Evolutionary conservation across 2,113 vertebrate genomes (phyloP), one percentile per base, ranked within the genome.

Genomic region (Trachemys scripta): DNA sequence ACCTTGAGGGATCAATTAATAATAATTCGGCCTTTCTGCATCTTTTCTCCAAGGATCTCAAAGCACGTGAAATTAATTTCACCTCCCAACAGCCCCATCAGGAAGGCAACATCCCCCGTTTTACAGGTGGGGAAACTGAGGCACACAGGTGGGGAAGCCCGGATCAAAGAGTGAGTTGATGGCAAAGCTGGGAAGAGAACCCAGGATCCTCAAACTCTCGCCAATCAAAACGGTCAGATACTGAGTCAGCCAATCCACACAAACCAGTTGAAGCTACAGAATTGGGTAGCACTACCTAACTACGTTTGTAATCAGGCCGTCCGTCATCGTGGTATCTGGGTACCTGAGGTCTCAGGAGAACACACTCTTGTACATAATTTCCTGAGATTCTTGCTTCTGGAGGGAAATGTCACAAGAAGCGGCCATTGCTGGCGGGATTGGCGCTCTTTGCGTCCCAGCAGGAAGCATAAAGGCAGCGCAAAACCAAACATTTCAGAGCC

Each of bases 401-500:
- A 22, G 8, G 65, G 65, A n/a, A 72, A 72, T 1, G n/a, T 17
- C 65, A n/a, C 65, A 5, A 22, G 19, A 72, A 2, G 65, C 3
- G n/a, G n/a, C n/a, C n/a, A 22, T 38, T n/a, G 19, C 65, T n/a
- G 20, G 45, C 1, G 7, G 42, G 38, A 27, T 2, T 2, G 7
- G 24, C 4, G 6, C 25, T n/a, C 65, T 72, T 38, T 11, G 3
- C 22, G 5, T 14, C 24, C 42, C 75, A 76, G 75, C 42, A 27
- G 42, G 42, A 27, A 47, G 75, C 72, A 27, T 24, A 42, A 25
- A 25, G 20, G 24, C 45, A 27, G 75, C 1, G 7, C 35, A 72
- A 38, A 38, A 10, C 9, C 17, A 38, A 76, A 27, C 75, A 45
- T 45, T 76, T 76, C 38, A 24, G 38, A 78, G 5, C 65, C 65